Conservation (phyloP, 2,888 invertebrate genomes). For the Orchesellides sinensis region DNA sequence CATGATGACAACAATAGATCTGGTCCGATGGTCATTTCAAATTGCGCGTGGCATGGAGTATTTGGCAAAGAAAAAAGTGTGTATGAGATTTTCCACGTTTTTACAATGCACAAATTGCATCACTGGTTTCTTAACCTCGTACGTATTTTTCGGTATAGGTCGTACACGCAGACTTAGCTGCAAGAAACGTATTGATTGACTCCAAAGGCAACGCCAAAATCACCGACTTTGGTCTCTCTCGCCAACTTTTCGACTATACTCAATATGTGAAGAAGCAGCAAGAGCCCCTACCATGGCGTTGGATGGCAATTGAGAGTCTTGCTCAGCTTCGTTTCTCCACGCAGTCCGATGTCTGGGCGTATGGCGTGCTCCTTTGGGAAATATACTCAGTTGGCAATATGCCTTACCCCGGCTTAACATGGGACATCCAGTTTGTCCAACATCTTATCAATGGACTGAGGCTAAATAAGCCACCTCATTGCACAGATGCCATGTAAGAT, state of each 20-base stretch:
- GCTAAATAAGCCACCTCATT: constrained; percentile 49
- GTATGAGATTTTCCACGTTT: constrained; percentile 1
- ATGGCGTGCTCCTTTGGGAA: constrained; percentile 61
- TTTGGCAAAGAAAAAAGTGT: constrained; percentile 58
- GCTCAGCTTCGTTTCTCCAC: constrained; percentile 59
- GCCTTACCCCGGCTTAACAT: constrained; percentile 62
- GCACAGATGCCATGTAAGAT: constrained; percentile 47
- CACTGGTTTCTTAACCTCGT: background rate
- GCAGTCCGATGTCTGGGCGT: constrained; percentile 66
- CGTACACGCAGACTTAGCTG: constrained; percentile 65
- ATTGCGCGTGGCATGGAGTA: constrained; percentile 63
- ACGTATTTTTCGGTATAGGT: constrained; percentile 44
- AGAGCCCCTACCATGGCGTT: constrained; percentile 60
- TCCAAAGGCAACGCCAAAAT: constrained; percentile 55
- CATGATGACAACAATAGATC: constrained; percentile 17
- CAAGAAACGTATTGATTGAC: constrained; percentile 60
- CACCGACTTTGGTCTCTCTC: constrained; percentile 66
- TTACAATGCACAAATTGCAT: background rate
- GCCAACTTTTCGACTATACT: constrained; percentile 63
- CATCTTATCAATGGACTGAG: constrained; percentile 52
- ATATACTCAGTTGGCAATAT: constrained; percentile 62
- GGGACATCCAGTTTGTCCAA: constrained; percentile 63
- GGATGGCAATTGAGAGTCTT: constrained; percentile 64
- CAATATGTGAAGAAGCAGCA: constrained; percentile 68
- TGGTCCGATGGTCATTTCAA: constrained; percentile 61